These are phyloP conservation scores for Rhea pennata DNA, from an alignment of 2,113 vertebrate species.

Conservation along the genomic window DNA sequence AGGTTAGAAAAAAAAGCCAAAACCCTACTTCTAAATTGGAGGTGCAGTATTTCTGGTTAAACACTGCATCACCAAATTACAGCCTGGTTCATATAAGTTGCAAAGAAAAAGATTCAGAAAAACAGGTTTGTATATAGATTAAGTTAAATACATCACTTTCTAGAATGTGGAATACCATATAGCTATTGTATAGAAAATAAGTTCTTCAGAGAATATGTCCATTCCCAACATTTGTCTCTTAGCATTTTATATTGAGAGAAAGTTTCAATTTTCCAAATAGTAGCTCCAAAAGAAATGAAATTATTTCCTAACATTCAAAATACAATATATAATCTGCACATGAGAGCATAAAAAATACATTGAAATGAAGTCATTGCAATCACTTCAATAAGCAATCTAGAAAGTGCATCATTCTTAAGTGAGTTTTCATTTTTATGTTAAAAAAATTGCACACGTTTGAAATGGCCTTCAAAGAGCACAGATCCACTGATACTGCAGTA, in stretches of 20 bases:
- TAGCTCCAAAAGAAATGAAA: background rate
- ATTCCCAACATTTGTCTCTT: background rate
- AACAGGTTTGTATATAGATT: background rate
- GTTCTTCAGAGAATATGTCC: background rate
- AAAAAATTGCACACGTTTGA: background rate
- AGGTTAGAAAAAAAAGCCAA: background rate
- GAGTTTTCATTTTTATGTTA: background rate
- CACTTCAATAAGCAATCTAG: background rate
- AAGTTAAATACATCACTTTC: background rate
- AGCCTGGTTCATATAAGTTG: background rate
- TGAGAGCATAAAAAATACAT: background rate
- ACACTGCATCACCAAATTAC: background rate
- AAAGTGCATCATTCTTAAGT: background rate
- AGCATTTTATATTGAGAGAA: background rate
- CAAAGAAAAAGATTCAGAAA: background rate
- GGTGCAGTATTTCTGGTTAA: background rate
- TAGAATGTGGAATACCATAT: rapidly evolving
- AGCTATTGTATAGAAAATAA: background rate
- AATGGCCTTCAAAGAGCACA: background rate
- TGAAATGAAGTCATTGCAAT: background rate
- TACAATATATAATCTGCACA: background rate
- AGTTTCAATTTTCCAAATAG: background rate
- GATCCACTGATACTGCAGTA: background rate
- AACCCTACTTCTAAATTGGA: background rate
- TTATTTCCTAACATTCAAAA: background rate